Evolutionary conservation across 2,888 invertebrate genomes (phyloP), one percentile per base, ranked within the genome.

Genomic region (Arctia plantaginis): DNA sequence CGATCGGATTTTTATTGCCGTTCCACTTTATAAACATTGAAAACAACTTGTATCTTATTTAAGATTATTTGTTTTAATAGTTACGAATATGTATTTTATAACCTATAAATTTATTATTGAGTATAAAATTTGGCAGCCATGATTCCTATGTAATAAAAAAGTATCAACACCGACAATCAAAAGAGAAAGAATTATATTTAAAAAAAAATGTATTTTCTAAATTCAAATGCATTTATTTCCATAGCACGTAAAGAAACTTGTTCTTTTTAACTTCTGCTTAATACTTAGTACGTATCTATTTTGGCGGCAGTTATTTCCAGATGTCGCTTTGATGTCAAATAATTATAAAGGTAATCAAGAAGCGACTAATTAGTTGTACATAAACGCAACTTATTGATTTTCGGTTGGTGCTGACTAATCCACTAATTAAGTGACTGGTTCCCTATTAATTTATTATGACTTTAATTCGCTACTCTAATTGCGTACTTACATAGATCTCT

Each of bases 291-390:
- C 10, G 33, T 68, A 44, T 62, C 10, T 18, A 72, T 67, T 10
- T 62, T 30, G 47, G 55, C 33, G 47, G n/a, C 47, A 71, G 71
- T 33, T 71, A 44, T 65, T 64, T 71, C n/a, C 77, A 82, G 80
- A 83, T 84, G 84, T 84, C 85, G 85, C 92, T 93, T 93, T 92
- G 91, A 93, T 91, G 91, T 92, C 82, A 84, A 87, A 92, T 91
- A 89, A 91, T 91, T 90, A 89, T 86, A 89, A 91, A 91, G 90
- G 90, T 91, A 91, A 92, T 93, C 91, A 92, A 89, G 86, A 86
- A 80, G 78, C 86, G 82, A 85, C 91, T 93, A 94, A 94, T 94
- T 94, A 93, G 91, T 85, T 88, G 90, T 86, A 90, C 84, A 88
- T 87, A 90, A 91, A 89, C 89, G 89, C 90, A 90, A 90, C 89